These are phyloP conservation scores for Drosophila persimilis DNA, from an alignment of 1,140 invertebrate species.

Conservation along the genomic window DNA sequence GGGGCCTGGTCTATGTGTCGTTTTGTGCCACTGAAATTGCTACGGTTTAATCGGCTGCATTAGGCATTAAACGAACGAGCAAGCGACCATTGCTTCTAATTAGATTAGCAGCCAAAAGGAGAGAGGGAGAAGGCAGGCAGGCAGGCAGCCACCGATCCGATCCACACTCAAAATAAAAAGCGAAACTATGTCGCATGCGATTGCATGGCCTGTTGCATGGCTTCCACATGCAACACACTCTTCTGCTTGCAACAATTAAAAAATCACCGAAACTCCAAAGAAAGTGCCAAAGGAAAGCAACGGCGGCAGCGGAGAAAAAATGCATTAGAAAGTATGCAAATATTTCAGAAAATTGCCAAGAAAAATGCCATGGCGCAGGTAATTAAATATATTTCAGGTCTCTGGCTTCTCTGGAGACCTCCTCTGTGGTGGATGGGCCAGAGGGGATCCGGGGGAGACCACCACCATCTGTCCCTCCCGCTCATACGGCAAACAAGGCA, in stretches of 20 bases:
- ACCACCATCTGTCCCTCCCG: not conserved
- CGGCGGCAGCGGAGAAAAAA: slow-evolving; percentile 7
- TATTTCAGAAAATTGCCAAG: slow-evolving; percentile 64
- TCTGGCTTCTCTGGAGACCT: slow-evolving; percentile 4
- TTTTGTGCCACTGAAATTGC: slow-evolving; percentile 43
- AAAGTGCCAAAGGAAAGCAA: slow-evolving; percentile 59
- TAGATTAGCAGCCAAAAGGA: slow-evolving; percentile 54
- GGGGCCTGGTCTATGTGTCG: not conserved
- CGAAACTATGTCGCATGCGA: slow-evolving; percentile 80
- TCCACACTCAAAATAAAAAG: slow-evolving; percentile 31
- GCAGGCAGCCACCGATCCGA: not conserved
- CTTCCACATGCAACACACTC: slow-evolving; percentile 24
- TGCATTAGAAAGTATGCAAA: slow-evolving; percentile 81
- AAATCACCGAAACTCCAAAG: slow-evolving; percentile 57
- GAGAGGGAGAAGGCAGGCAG: too few relatives aligned
- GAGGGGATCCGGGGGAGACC: not conserved
- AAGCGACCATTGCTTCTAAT: slow-evolving; percentile 66
- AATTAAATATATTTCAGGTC: slow-evolving; percentile 68
- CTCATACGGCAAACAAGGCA: slow-evolving; percentile 77
- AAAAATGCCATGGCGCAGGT: slow-evolving; percentile 46
- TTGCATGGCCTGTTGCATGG: slow-evolving; percentile 30
- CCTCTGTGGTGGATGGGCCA: too few relatives aligned
- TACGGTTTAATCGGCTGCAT: slow-evolving; percentile 51
- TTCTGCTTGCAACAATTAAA: slow-evolving; percentile 48
- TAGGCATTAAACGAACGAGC: slow-evolving; percentile 38